A percentile compares a stretch with the other conserved stretches of the same genome.
These are phyloP conservation scores for Acronicta psi DNA, from an alignment of 2,888 invertebrate genomes.

Conservation along the genomic window DNA sequence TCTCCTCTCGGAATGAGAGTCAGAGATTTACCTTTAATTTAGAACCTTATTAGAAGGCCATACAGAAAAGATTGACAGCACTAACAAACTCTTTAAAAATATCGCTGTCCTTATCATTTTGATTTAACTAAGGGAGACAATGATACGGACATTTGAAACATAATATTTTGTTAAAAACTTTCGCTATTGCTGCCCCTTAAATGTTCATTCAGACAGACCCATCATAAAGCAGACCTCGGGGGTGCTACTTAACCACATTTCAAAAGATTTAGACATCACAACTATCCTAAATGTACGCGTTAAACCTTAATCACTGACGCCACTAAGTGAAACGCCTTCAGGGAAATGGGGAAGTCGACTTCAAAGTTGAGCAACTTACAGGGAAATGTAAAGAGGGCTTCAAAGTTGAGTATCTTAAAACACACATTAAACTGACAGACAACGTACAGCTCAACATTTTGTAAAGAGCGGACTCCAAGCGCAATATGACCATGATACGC, in stretches of 20 bases:
- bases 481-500: no score
- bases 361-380: constrained; percentile 33
- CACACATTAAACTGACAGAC: constrained; percentile 7
- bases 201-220: neutral
- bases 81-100: neutral
- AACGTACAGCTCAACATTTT: no score
- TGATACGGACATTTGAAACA: no score
- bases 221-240: constrained; percentile 20
- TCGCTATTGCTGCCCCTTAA: no score
- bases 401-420: constrained; percentile 40
- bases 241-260: constrained; percentile 37
- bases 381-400: constrained; percentile 29
- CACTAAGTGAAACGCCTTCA: constrained; percentile 18
- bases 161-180: no score
- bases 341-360: constrained; percentile 27
- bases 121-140: no score
- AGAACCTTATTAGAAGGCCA: neutral
- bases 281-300: constrained; percentile 24
- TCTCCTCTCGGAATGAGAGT: no score
- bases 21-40: no score
- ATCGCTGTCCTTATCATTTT: neutral
- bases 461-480: no score
- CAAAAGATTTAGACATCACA: constrained; percentile 41
- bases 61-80: neutral
- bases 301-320: constrained; percentile 41